Evolutionary conservation across 2,113 vertebrate genomes (phyloP), one percentile per base, ranked within the genome.

Genomic region (Serilophus lunatus): DNA sequence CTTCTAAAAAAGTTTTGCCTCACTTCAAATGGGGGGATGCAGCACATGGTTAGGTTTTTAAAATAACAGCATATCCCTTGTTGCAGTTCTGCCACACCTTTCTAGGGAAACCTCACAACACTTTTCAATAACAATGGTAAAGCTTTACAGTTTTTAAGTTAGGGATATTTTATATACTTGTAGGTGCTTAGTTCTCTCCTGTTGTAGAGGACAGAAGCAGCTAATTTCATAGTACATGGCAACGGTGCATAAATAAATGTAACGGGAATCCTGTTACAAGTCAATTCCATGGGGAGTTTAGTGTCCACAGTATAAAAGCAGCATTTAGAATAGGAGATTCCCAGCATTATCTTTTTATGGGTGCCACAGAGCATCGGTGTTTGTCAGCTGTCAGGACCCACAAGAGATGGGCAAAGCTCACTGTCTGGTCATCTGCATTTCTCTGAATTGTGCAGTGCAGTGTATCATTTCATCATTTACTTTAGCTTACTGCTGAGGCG

Each of bases 11-110:
- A 78, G 54, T 60, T 92, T 83, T 90, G 71, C 68, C 38, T 49
- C 40, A 90, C 85, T 96, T 96, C 94, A 96, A 95, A 93, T 72
- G 25, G 28, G 56, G 68, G 72, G 85, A 94, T 78, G 64, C 22
- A 84, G 79, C 9, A 5, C 29, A 26, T 29, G 38, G 60, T 61
- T 16, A 36, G 49, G 56, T 83, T 93, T 90, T 88, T 45, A 79
- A 95, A 95, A 56, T 49, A 88, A 78, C 68, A 75, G 44, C 3
- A 4, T 38, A 88, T 47, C 18, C 60, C 45, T 51, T 64, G 51
- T 66, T 92, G 68, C 82, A 69, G 47, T 77, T 63, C 63, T 81
- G 35, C 63, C 54, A 59, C 76, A 86, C 88, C 88, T 86, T 90
- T 81, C 79, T 35, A 78, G 60, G 69, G 53, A 87, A 81, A 86